These are phyloP conservation scores for Physella acuta DNA, from an alignment of 1,140 invertebrate species.

Conservation along the genomic window DNA sequence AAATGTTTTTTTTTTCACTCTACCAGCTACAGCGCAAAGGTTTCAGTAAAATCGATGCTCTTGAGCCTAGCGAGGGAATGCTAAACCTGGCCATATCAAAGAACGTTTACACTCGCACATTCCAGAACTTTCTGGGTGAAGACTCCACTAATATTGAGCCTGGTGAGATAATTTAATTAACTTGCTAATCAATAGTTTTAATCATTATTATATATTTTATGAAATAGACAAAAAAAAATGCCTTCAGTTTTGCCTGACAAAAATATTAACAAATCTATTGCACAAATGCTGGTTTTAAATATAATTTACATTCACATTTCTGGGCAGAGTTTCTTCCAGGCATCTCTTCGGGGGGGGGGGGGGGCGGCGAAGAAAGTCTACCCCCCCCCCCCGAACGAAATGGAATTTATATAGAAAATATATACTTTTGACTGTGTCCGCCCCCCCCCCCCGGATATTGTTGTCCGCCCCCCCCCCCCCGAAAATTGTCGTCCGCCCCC, in stretches of 20 bases:
- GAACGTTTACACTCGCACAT: conserved; percentile 2
- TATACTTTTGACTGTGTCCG: too few relatives aligned
- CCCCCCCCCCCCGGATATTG: too few relatives aligned
- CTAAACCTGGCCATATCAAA: conserved; percentile 3
- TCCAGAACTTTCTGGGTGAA: conserved; percentile 2
- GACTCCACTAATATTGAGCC: neutral
- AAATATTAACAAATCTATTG: neutral
- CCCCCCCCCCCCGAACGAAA: too few relatives aligned
- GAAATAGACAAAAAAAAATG: neutral
- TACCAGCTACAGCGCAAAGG: conserved; percentile 10
- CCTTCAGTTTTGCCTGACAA: neutral
- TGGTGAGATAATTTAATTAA: too few relatives aligned
- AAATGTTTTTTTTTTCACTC: neutral
- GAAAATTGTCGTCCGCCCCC: too few relatives aligned
- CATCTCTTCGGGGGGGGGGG: neutral
- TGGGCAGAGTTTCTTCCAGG: neutral
- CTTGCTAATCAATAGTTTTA: too few relatives aligned
- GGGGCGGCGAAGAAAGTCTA: too few relatives aligned
- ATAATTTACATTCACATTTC: neutral
- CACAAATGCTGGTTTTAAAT: neutral
- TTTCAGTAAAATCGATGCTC: neutral
- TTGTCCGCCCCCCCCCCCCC: too few relatives aligned
- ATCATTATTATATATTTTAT: neutral
- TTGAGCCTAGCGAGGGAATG: conserved; percentile 22
- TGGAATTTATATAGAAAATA: too few relatives aligned